A percentile compares a stretch with the other conserved stretches of the same genome.
These are phyloP conservation scores for Cyprinodon tularosa DNA, from an alignment of 2,113 vertebrate genomes.

Conservation along the genomic window DNA sequence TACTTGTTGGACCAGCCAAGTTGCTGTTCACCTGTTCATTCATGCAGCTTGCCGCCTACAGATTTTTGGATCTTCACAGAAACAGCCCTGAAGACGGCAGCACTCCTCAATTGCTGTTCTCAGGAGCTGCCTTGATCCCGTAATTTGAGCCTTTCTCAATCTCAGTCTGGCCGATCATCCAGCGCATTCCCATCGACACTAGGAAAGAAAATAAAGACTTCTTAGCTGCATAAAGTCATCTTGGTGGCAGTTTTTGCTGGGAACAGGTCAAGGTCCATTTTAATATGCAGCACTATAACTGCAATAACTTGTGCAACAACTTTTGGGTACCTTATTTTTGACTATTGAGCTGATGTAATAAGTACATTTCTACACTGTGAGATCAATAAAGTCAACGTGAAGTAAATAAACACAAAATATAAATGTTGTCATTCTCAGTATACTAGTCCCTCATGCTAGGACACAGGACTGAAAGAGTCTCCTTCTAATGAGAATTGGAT, in stretches of 20 bases:
- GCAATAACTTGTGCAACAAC: too few species aligned
- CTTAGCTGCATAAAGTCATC: neutral
- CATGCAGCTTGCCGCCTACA: neutral
- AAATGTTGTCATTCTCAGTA: too few species aligned
- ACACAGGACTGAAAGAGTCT: neutral
- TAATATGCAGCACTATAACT: too few species aligned
- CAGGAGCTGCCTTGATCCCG: slow-evolving; percentile 82
- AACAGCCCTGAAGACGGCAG: slow-evolving; percentile 11
- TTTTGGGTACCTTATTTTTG: too few species aligned
- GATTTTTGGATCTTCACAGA: slow-evolving; percentile 28
- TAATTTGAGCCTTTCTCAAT: slow-evolving; percentile 91
- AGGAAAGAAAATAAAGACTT: slow-evolving; percentile 34
- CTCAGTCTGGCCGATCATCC: slow-evolving; percentile 97
- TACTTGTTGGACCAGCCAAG: slow-evolving; percentile 21
- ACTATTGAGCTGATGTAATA: too few species aligned
- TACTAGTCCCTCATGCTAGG: too few species aligned
- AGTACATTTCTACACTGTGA: too few species aligned
- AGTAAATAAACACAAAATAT: too few species aligned
- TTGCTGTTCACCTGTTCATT: neutral
- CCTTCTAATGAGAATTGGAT: neutral
- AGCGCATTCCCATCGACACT: slow-evolving; percentile 91
- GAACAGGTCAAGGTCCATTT: neutral
- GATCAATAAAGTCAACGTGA: too few species aligned
- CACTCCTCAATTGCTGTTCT: slow-evolving; percentile 77
- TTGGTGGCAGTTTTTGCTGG: neutral